These are phyloP conservation scores for Hippocampus zosterae DNA, from an alignment of 2,113 vertebrate genomes.

Conservation along the genomic window DNA sequence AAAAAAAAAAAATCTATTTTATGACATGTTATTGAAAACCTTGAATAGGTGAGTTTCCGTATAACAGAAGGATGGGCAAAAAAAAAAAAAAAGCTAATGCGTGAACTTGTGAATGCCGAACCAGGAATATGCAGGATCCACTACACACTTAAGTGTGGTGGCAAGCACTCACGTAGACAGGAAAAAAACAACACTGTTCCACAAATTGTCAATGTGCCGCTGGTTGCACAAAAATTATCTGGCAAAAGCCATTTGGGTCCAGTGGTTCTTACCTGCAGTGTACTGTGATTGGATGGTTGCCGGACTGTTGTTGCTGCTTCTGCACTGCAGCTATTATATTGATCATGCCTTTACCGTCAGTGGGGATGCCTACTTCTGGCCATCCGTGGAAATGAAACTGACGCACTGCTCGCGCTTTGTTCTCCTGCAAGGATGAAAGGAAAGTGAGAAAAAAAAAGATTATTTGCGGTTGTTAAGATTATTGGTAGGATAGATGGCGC, in stretches of 20 bases:
- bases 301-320: conserved; percentile 98
- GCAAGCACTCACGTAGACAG: too few species aligned
- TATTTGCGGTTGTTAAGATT: neutral
- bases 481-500: neutral
- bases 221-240: neutral
- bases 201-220: neutral
- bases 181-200: too few species aligned
- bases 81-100: too few species aligned
- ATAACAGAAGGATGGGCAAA: too few species aligned
- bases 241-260: neutral
- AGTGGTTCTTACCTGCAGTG: conserved; percentile 85
- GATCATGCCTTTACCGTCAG: conserved; percentile 96
- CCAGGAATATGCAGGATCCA: too few species aligned
- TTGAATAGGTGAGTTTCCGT: too few species aligned
- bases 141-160: too few species aligned
- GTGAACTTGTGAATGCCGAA: too few species aligned
- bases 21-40: too few species aligned
- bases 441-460: neutral
- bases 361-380: conserved; percentile 96
- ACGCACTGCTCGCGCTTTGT: conserved; percentile 89
- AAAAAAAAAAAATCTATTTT: too few species aligned
- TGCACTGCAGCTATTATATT: conserved; percentile 95
- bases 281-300: conserved; percentile 97
- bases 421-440: conserved; percentile 77
- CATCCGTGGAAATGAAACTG: conserved; percentile 98